A percentile compares a stretch with the other conserved stretches of the same genome.
Conservation (phyloP, 2,113 vertebrate species). For the Indri indri region DNA sequence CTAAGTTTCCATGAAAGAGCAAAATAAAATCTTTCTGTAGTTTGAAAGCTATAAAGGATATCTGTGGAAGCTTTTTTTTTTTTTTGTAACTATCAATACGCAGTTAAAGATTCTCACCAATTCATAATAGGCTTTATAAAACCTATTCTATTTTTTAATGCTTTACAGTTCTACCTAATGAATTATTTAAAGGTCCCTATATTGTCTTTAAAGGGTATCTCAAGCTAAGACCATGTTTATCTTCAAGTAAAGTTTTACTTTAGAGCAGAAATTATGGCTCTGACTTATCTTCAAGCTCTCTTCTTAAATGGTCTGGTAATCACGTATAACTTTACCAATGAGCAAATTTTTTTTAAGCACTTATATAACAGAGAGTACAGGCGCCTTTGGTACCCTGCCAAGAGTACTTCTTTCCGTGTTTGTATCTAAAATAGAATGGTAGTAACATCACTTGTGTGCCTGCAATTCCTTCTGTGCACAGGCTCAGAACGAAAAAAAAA, state of each 20-base stretch:
- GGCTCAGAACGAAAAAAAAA: slow-evolving; percentile 36
- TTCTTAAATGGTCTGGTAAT: neutral
- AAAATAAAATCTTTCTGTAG: slow-evolving; percentile 34
- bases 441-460: slow-evolving; percentile 74
- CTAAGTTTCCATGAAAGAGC: neutral
- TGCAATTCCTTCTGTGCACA: slow-evolving; percentile 66
- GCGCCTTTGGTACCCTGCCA: slow-evolving; percentile 66
- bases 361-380: slow-evolving; percentile 71
- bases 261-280: slow-evolving; percentile 2
- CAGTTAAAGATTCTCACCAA: neutral
- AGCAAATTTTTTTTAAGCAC: slow-evolving; percentile 48
- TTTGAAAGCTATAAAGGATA: neutral
- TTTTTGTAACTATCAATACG: neutral
- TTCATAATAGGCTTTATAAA: neutral
- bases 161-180: neutral
- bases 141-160: neutral
- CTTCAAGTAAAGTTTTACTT: slow-evolving; percentile 50
- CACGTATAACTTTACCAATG: slow-evolving; percentile 62
- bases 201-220: neutral
- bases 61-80: neutral
- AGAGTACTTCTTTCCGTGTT: slow-evolving; percentile 70
- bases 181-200: neutral
- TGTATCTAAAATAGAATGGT: slow-evolving; percentile 80
- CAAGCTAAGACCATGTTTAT: neutral
- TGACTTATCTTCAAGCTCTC: neutral